A percentile compares a stretch with the other conserved stretches of the same genome.
These are phyloP conservation scores for Malthinus seriepunctatus DNA, from an alignment of 2,888 invertebrate species.

Conservation along the genomic window DNA sequence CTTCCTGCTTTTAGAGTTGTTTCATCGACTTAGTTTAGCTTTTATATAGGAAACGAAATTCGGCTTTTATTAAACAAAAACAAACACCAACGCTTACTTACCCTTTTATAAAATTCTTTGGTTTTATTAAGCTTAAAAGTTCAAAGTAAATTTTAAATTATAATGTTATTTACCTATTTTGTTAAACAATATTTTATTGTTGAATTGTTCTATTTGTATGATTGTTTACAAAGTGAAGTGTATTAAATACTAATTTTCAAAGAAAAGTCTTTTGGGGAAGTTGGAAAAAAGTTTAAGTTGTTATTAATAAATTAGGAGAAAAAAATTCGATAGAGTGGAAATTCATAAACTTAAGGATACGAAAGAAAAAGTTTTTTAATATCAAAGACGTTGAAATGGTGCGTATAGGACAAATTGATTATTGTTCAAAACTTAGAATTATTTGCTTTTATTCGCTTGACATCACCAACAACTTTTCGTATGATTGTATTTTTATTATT, in stretches of 20 bases:
- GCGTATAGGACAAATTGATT: background rate
- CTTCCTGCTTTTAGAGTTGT: constrained; percentile 5
- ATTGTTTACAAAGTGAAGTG: too few relatives aligned
- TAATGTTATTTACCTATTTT: background rate
- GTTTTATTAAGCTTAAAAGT: constrained; percentile 1
- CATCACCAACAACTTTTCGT: background rate
- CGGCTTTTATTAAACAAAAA: constrained; percentile 1
- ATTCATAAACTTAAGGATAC: too few relatives aligned
- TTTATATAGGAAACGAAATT: background rate
- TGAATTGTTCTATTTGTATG: too few relatives aligned
- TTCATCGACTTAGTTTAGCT: constrained; percentile 3
- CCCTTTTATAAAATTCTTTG: background rate
- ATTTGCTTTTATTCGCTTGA: background rate
- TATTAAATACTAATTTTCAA: too few relatives aligned
- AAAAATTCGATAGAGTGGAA: too few relatives aligned
- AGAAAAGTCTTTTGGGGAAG: background rate
- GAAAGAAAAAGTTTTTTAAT: too few relatives aligned
- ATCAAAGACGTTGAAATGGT: background rate
- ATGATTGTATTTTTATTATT: too few relatives aligned
- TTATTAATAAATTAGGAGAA: background rate
- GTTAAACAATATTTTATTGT: background rate
- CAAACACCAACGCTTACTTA: background rate
- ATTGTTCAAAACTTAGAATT: background rate
- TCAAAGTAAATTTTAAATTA: background rate
- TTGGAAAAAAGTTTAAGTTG: background rate